Evolutionary conservation across 2,113 vertebrate species (phyloP).

Genomic region (Brevimyrus niger): DNA sequence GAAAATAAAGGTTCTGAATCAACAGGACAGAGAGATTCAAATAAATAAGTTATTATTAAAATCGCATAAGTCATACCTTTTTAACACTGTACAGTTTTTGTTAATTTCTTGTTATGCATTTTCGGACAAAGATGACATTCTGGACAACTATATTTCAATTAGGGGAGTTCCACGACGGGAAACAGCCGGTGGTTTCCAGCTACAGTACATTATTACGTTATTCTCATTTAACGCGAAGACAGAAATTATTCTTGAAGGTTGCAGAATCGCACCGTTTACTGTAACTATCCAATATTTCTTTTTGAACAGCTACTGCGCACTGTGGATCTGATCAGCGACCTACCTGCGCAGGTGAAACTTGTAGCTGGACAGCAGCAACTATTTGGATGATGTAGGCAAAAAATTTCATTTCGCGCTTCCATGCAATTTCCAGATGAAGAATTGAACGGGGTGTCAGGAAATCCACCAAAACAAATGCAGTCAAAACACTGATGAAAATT

Average conservation of each 20-base stretch:
- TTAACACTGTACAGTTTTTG: not conserved
- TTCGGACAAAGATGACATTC: not conserved
- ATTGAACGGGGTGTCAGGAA: conserved; percentile 14
- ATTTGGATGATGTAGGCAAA: conserved; percentile 43
- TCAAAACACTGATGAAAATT: conserved; percentile 12
- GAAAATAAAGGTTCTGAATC: conserved; percentile 8
- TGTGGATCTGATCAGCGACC: not conserved
- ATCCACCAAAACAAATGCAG: conserved; percentile 31
- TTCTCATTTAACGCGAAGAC: not conserved
- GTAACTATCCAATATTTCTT: not conserved
- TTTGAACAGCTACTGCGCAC: not conserved
- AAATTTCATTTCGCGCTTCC: conserved; percentile 53
- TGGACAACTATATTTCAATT: not conserved
- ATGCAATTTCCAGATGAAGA: conserved; percentile 20
- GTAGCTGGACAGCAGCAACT: conserved; percentile 51
- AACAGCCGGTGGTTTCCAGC: not conserved
- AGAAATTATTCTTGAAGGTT: not conserved
- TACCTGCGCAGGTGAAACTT: conserved; percentile 66
- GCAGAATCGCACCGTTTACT: not conserved
- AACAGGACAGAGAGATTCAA: not conserved
- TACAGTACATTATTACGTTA: not conserved
- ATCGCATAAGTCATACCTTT: not conserved
- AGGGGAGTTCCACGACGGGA: not conserved
- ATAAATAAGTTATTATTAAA: not conserved
- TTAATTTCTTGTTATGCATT: not conserved